Percentiles rank a stretch among this genome's conserved stretches.
These are phyloP conservation scores for Pitangus sulphuratus DNA, from an alignment of 2,797 vertebrate species.

Conservation along the genomic window DNA sequence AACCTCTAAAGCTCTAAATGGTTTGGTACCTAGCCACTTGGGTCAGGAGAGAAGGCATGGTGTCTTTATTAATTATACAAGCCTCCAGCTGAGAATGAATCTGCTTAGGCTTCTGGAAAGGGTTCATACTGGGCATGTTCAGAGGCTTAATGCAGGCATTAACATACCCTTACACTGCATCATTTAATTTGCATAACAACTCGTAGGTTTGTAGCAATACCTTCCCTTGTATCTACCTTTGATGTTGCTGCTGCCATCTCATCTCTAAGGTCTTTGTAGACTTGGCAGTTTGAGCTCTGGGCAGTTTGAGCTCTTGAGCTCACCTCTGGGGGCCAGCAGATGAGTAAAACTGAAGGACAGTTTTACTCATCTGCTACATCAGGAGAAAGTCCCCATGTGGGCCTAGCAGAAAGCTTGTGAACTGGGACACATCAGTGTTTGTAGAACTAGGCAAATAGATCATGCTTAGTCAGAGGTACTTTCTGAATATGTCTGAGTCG, in stretches of 20 bases:
- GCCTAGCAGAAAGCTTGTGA: not conserved
- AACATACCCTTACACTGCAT: constrained; percentile 45
- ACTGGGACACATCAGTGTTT: not conserved
- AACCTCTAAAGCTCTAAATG: constrained; percentile 65
- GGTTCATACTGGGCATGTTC: constrained; percentile 54
- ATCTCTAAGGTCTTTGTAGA: not conserved
- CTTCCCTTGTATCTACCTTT: constrained; percentile 16
- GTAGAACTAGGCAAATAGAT: not conserved
- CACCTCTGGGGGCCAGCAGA: too few species aligned
- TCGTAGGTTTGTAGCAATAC: not conserved
- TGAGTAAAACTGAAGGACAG: not conserved
- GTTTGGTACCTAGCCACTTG: constrained; percentile 63
- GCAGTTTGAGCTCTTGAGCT: not conserved
- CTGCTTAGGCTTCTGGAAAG: constrained; percentile 54
- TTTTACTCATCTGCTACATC: not conserved
- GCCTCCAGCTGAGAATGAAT: constrained; percentile 65
- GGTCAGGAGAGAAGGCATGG: constrained; percentile 37
- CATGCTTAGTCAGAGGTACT: constrained; percentile 7
- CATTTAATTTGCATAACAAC: constrained; percentile 42
- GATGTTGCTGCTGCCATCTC: constrained; percentile 3
- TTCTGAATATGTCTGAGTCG: not conserved
- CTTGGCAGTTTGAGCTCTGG: not conserved
- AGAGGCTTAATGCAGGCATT: constrained; percentile 50
- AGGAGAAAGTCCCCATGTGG: not conserved
- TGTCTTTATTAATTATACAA: constrained; percentile 67